Evolutionary conservation across 2,797 vertebrate species (phyloP).

Genomic region (Todus mexicanus): DNA sequence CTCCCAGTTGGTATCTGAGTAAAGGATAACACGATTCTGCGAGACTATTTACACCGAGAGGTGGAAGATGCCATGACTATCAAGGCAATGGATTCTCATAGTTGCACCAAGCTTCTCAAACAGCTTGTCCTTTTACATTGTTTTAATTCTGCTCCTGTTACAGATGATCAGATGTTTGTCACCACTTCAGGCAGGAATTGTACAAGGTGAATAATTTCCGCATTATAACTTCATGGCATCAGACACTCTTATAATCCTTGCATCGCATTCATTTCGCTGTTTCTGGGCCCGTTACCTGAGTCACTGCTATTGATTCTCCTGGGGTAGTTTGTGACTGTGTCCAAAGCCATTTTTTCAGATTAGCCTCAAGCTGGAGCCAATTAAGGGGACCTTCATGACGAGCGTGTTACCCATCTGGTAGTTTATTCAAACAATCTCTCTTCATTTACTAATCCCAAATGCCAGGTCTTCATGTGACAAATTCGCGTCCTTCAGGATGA

Average conservation of each 20-base stretch:
- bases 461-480: neutral
- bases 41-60: neutral
- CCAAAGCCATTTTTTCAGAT: constrained; percentile 4
- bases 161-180: neutral
- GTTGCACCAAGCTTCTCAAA: neutral
- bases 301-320: neutral
- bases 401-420: constrained; percentile 14
- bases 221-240: neutral
- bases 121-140: neutral
- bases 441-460: neutral
- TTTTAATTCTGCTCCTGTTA: neutral
- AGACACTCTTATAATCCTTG: neutral
- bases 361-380: neutral
- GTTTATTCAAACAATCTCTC: neutral
- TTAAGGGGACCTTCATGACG: neutral
- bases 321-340: neutral
- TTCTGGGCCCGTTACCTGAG: neutral
- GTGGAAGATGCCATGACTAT: neutral
- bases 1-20: neutral
- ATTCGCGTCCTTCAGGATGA: neutral
- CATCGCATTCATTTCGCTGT: neutral
- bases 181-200: neutral
- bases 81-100: neutral
- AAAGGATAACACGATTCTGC: neutral
- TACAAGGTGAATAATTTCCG: neutral